Percentiles rank a stretch among this genome's conserved stretches.
phyloP scores from a whole-genome alignment of 2,888 invertebrate species.

The Standfussiana lucernea region DNA sequence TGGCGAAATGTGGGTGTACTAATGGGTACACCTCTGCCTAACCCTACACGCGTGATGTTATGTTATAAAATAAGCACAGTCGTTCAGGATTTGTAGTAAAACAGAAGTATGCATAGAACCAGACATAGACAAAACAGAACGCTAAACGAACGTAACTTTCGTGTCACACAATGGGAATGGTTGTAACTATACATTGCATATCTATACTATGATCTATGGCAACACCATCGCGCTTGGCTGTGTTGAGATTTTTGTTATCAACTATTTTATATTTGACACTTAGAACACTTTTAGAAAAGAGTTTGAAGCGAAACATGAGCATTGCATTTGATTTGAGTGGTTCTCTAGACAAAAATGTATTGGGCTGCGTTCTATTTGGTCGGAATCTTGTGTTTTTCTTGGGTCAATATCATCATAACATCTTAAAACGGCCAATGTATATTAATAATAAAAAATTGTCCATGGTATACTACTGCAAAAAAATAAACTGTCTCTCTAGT shows the following conservation, averaged over 20 bases:
- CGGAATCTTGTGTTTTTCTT: neutral
- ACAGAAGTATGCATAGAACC: conserved; percentile 69
- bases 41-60: too few species aligned
- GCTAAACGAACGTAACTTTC: conserved; percentile 72
- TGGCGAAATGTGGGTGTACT: too few species aligned
- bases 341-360: neutral
- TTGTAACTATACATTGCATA: conserved; percentile 61
- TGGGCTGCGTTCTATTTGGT: neutral
- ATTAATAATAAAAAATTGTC: neutral
- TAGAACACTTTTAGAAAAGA: conserved; percentile 2
- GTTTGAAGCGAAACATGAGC: neutral
- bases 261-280: neutral
- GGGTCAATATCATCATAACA: neutral
- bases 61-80: neutral
- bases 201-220: conserved; percentile 33
- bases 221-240: conserved; percentile 45
- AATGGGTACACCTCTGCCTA: too few species aligned
- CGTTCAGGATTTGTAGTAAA: neutral
- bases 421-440: neutral
- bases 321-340: neutral
- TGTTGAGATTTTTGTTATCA: conserved; percentile 66
- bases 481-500: too few species aligned
- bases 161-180: conserved; percentile 73
- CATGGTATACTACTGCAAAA: neutral
- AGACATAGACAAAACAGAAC: conserved; percentile 63